Percentiles rank a stretch among this genome's conserved stretches.
Conservation (phyloP, 2,888 invertebrate genomes). For the Ceriagrion tenellum region DNA sequence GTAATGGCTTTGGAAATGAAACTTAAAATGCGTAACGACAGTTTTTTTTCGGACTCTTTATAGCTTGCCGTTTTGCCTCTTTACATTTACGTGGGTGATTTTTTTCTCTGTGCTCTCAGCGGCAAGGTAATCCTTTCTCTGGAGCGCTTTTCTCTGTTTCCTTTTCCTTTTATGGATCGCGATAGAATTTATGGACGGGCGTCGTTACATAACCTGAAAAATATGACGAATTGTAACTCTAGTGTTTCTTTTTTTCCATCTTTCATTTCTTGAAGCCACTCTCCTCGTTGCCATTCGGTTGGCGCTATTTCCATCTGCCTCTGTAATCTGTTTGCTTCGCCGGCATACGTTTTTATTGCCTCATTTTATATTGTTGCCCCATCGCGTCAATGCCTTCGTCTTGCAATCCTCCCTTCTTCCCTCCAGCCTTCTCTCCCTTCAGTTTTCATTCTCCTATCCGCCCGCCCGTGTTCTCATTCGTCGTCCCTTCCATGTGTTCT, state of each 20-base stretch:
- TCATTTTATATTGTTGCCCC: conserved; percentile 41
- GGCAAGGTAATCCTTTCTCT: not conserved
- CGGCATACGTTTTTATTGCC: conserved; percentile 52
- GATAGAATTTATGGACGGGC: conserved; percentile 46
- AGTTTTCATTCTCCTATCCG: not conserved
- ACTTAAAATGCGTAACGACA: not conserved
- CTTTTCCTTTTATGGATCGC: conserved; percentile 10
- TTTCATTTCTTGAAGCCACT: conserved; percentile 16
- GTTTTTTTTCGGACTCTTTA: not conserved
- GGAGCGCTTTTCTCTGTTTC: not conserved
- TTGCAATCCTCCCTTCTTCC: not conserved
- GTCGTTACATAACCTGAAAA: not conserved
- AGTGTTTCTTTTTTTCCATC: conserved; percentile 23
- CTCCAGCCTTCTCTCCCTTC: not conserved
- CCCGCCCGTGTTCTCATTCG: not conserved
- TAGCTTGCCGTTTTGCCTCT: not conserved
- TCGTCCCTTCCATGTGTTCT: not conserved
- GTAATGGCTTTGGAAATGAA: not conserved
- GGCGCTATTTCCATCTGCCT: conserved; percentile 15
- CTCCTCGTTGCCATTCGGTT: not conserved
- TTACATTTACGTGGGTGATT: not conserved
- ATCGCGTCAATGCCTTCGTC: not conserved
- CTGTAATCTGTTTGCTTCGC: conserved; percentile 34
- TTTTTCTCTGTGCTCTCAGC: not conserved
- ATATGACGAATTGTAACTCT: conserved; percentile 28